phyloP scores from a whole-genome alignment of 2,113 vertebrate genomes.

The Dipodomys stephensi region DNA sequence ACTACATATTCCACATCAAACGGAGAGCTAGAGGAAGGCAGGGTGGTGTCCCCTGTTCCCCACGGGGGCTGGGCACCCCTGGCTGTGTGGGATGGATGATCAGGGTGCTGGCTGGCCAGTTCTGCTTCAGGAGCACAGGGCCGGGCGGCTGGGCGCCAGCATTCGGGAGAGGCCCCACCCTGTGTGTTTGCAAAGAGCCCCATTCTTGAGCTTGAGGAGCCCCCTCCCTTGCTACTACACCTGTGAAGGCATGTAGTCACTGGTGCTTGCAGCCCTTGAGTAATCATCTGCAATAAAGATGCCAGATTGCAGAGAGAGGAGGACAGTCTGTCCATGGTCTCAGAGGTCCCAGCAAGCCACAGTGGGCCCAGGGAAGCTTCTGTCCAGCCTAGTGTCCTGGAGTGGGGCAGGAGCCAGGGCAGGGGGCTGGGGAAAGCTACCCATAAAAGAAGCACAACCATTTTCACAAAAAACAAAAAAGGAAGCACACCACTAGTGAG shows the following conservation, averaged over 20 bases:
- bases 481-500: no score
- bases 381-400: neutral
- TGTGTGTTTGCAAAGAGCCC: neutral
- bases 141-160: neutral
- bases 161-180: neutral
- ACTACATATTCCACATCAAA: neutral
- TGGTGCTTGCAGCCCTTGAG: neutral
- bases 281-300: neutral
- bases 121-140: neutral
- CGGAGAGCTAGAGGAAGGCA: neutral
- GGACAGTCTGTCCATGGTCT: neutral
- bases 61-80: neutral
- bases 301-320: neutral
- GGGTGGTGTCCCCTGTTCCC: neutral
- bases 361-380: neutral
- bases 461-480: no score
- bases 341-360: neutral
- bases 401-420: neutral
- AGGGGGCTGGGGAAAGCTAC: neutral
- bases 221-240: fast-evolving
- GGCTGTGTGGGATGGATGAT: neutral
- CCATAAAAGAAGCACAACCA: no score
- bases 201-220: neutral
- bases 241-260: neutral
- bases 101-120: neutral